Base-by-base conservation (phyloP, 2,797 vertebrate genomes). In the Lacerta viridis region DNA sequence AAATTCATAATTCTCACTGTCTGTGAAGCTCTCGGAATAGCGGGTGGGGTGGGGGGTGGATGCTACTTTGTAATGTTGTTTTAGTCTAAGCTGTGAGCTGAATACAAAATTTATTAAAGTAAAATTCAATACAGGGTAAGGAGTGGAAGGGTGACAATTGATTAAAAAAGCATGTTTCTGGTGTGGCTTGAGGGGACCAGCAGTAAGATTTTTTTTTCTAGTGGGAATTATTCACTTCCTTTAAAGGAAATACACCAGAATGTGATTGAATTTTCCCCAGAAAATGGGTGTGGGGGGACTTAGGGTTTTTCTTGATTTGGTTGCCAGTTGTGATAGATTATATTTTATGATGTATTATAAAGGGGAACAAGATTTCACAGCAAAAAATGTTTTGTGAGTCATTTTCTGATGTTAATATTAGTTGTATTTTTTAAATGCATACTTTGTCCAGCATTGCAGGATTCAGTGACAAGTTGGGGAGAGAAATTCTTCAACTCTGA, bases 371-470 rank as follows among this genome's bases (percentile, higher is more conserved):
- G 89, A 88, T 86, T 81, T 64, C 83, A 33, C 18, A 59, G 90
- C 71, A 86, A 84, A 82, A 82, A 50, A 50, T 39, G 81, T 79
- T 86, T 84, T 1, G 0, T 0, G 50, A 23, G 25, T 6, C 59
- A 36, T 27, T 84, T 90, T 76, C 77, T 91, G 88, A 82, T 93
- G 89, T 88, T 92, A 90, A 18, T 94, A 71, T 68, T 93, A 91
- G 6, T 94, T 91, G 23, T 69, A 69, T 11, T 27, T 69, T 69
- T 68, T 25, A 64, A 64, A 27, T n/a, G 23, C 36, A 64, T 39
- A 18, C 23, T 25, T 80, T 29, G n/a, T 8, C 59, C 33, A 17
- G 10, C 27, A 68, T 1, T 36, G 41, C 15, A 17, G 39, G 29
- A 29, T 1, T 13, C n/a, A 72, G 43, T 64, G n/a, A 18, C 8